These are phyloP conservation scores for Trichonephila inaurata DNA, from an alignment of 1,140 invertebrate genomes.

Conservation along the genomic window DNA sequence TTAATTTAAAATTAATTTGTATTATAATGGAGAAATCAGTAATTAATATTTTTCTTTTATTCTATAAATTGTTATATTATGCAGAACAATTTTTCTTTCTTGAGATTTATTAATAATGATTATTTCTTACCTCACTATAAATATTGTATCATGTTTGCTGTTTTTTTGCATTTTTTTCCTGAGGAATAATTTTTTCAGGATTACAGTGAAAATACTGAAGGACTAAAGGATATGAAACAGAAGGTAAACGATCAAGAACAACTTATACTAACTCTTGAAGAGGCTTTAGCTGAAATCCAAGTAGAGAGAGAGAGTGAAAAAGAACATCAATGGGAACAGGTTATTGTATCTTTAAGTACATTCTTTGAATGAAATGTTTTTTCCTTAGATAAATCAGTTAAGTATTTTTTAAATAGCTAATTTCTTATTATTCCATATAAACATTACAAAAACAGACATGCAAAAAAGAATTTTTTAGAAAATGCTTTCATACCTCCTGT, in stretches of 20 bases:
- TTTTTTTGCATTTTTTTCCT: background rate
- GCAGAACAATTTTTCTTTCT: background rate
- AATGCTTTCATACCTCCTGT: no score
- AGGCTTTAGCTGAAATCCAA: constrained; percentile 77
- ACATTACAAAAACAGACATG: no score
- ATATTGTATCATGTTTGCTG: background rate
- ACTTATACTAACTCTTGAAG: constrained; percentile 78
- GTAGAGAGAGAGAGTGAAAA: constrained; percentile 77
- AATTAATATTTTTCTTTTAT: no score
- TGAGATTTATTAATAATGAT: background rate
- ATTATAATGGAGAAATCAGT: no score
- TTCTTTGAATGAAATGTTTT: no score
- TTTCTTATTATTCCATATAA: no score
- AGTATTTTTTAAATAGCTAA: no score
- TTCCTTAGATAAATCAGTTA: no score
- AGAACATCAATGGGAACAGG: constrained; percentile 76
- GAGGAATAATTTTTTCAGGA: constrained; percentile 40
- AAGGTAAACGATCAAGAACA: constrained; percentile 78
- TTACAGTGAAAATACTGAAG: constrained; percentile 74
- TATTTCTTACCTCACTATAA: no score
- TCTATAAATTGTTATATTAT: no score
- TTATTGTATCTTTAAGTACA: background rate
- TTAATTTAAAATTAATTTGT: no score
- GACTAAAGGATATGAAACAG: constrained; percentile 78
- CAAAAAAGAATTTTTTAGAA: no score